Base-by-base conservation (phyloP, 1,140 invertebrate genomes). In the Drosophila ercepeae region DNA sequence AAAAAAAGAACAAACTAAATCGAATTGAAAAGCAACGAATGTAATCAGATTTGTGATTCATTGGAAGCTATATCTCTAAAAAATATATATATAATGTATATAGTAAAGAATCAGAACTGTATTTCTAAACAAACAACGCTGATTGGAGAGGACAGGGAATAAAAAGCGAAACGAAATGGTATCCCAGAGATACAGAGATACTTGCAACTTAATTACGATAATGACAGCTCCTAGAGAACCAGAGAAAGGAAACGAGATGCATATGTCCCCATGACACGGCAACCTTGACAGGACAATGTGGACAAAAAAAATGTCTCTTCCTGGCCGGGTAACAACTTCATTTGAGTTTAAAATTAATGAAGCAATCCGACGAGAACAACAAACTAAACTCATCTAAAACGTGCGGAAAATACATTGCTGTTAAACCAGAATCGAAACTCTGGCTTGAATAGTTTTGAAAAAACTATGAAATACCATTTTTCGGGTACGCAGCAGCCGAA, bases 41-140 rank as follows among this genome's bases (percentile, higher is more conserved):
- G 82, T 86, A 86, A 86, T 86, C 82, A 86, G 82, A 88, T 86
- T 86, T 86, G 65, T 79, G 72, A 45, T 53, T 69, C 41, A 65
- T 49, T 44, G 59, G n/a, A 11, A 19, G 36, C 19, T 23, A 51
- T 51, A 65, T 29, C 46, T 36, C 3, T 8, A 29, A 29, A 29
- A 9, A 29, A 21, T 34, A 13, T 8, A 19, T 50, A 32, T 11
- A 7, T 21, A 50, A 50, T 9, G 2, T n/a, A 36, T 23, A 16
- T 14, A 58, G 19, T 13, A 64, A 39, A 51, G 19, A 63, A 32
- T 44, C 59, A 21, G 59, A 58, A 49, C 44, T 49, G 44, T 58
- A 32, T 25, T 21, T 16, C 29, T 14, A 44, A 42, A 67, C 63
- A 67, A 67, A 65, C 49, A 36, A 14, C 16, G 60, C 36, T 67